Base-by-base conservation (phyloP, 30 jellyfish, hydroid and myxozoan species). In the Aurelia sp. region DNA sequence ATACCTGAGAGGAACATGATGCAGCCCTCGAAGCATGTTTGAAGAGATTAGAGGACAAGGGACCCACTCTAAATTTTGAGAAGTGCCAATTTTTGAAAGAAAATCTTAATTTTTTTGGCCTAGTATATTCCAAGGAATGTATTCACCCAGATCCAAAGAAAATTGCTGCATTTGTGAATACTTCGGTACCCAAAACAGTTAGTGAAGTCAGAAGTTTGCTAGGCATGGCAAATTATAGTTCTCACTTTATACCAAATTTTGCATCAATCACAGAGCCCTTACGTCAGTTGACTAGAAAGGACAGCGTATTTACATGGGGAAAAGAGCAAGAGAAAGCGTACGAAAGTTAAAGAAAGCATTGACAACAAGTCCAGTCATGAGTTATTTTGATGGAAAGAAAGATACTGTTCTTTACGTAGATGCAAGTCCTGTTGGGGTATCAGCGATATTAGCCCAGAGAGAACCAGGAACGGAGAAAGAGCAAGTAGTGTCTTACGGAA, bases 31-130 rank as follows among this genome's bases (percentile, higher is more conserved):
- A n/a, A 13, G 83, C 53, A 11, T 20, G 73, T 37, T 76, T 84
- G 1, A 70, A 71, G 50, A 47, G 89, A 20, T 65, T 79, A 41
- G 20, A 70, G 11, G 81, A 62, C 1, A 66, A 67, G 27, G 81
- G 81, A 6, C 81, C 64, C 53, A 66, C 80, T 18, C 66, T 87
- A 51, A 78, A 87, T 55, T 11, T 41, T 44, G 35, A 71, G 15
- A 87, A 87, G 53, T 87, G 96, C 87, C 68, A 44, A n/a, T 86
- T 86, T 70, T 31, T 17, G 53, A 63, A 58, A 76, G 51, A 77
- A n/a, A 67, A 66, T 15, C 77, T 87, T 71, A 81, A 67, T 3
- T 87, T 77, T 59, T 86, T 86, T 40, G 91, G 91, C 11, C 85
- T 62, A 30, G 62, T 82, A 13, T 82, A 67, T 69, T 66, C 66